Percentiles rank a stretch among this genome's conserved stretches.
phyloP scores from a whole-genome alignment of 1,140 invertebrate species.

The Ridgeia piscesae region DNA sequence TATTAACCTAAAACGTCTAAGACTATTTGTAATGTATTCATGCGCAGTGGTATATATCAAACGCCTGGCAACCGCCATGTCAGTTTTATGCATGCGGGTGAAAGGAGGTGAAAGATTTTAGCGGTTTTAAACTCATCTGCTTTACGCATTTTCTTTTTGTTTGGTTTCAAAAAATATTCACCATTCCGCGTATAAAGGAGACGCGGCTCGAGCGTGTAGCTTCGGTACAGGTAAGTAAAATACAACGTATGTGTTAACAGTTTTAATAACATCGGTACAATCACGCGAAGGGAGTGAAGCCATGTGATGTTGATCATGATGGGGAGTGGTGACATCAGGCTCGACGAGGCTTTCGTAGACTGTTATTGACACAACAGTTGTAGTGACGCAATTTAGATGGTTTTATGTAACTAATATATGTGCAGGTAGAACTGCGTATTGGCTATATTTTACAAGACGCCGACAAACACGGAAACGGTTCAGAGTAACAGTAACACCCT shows the following conservation, averaged over 20 bases:
- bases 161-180: background rate
- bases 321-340: background rate
- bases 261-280: background rate
- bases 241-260: background rate
- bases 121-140: background rate
- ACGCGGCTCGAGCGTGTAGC: background rate
- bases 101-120: background rate
- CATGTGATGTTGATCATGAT: background rate
- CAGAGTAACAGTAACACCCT: no score
- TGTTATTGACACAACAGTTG: no score
- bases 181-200: background rate
- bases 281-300: background rate
- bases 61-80: conserved; percentile 2
- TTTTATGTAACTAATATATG: no score
- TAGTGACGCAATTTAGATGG: no score
- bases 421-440: no score
- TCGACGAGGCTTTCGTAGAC: no score
- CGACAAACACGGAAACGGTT: no score
- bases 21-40: background rate
- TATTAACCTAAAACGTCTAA: background rate
- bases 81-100: background rate
- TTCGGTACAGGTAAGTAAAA: background rate
- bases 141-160: conserved; percentile 6
- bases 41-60: background rate
- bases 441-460: no score